These are phyloP conservation scores for Pantherophis vulpinus DNA, from an alignment of 2,797 vertebrate genomes.

Conservation along the genomic window DNA sequence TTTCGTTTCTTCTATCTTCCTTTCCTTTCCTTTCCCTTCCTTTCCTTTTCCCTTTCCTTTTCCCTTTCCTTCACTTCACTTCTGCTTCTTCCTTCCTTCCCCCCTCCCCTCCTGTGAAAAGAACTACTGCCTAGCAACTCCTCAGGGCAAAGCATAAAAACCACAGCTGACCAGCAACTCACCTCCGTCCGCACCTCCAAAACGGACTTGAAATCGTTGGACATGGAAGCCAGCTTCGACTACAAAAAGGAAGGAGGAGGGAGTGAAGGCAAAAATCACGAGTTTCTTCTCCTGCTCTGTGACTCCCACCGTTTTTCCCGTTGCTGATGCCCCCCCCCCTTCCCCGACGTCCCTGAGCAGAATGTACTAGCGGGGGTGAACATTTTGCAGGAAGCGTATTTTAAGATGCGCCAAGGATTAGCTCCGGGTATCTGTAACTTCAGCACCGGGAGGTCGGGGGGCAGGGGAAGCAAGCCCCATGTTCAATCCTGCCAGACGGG, in stretches of 20 bases:
- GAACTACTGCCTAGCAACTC: too few relatives aligned
- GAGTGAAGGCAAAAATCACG: not conserved
- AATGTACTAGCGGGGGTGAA: not conserved
- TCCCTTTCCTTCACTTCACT: too few relatives aligned
- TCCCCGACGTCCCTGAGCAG: too few relatives aligned
- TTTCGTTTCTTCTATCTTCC: too few relatives aligned
- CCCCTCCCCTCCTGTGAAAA: not conserved
- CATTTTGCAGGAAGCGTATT: not conserved
- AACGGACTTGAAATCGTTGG: conserved; percentile 94
- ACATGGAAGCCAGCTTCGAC: conserved; percentile 95
- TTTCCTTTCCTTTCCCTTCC: too few relatives aligned
- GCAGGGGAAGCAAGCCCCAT: not conserved
- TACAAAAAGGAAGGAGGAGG: conserved; percentile 50
- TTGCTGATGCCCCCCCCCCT: fast-evolving
- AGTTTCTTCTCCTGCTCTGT: not conserved
- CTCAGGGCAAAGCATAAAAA: not conserved
- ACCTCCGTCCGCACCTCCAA: conserved; percentile 96
- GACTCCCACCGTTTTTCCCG: too few relatives aligned
- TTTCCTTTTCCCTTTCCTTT: too few relatives aligned
- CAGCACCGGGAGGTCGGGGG: not conserved
- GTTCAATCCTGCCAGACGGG: not conserved
- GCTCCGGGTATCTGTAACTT: not conserved
- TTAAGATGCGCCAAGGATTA: not conserved
- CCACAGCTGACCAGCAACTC: conserved; percentile 19
- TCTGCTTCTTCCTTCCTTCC: too few relatives aligned